Conservation (phyloP, 2,113 vertebrate genomes). For the Sinocyclocheilus anophthalmus region DNA sequence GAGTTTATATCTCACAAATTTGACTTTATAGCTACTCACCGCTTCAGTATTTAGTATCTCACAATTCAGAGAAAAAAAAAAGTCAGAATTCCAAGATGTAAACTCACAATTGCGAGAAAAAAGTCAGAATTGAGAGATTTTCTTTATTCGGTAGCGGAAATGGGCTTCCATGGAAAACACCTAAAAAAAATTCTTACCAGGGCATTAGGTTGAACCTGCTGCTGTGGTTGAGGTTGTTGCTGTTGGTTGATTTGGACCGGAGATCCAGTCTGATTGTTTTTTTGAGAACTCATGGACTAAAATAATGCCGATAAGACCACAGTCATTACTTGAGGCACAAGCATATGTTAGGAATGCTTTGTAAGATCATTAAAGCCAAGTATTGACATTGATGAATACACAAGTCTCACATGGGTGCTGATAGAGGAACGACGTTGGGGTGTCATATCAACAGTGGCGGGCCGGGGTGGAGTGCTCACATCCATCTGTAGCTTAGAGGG, state of each 20-base stretch:
- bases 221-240: slow-evolving; percentile 48
- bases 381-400: neutral
- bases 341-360: neutral
- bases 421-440: slow-evolving; percentile 85
- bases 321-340: neutral
- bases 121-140: too few species aligned
- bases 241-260: slow-evolving; percentile 62
- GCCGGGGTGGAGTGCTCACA: slow-evolving; percentile 87
- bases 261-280: slow-evolving; percentile 72
- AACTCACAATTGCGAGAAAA: too few species aligned
- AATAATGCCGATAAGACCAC: neutral
- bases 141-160: too few species aligned
- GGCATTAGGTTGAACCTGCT: slow-evolving; percentile 84
- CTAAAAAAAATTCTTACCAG: slow-evolving; percentile 76
- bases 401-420: slow-evolving; percentile 84
- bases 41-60: too few species aligned
- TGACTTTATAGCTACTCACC: too few species aligned
- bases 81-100: too few species aligned
- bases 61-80: too few species aligned
- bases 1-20: too few species aligned
- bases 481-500: slow-evolving; percentile 92
- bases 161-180: too few species aligned
- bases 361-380: neutral
- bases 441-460: slow-evolving; percentile 83
- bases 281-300: slow-evolving; percentile 78